A percentile compares a stretch with the other conserved stretches of the same genome.
Evolutionary conservation across 2,113 vertebrate species (phyloP).

Genomic region (Dolichotis patagonum): DNA sequence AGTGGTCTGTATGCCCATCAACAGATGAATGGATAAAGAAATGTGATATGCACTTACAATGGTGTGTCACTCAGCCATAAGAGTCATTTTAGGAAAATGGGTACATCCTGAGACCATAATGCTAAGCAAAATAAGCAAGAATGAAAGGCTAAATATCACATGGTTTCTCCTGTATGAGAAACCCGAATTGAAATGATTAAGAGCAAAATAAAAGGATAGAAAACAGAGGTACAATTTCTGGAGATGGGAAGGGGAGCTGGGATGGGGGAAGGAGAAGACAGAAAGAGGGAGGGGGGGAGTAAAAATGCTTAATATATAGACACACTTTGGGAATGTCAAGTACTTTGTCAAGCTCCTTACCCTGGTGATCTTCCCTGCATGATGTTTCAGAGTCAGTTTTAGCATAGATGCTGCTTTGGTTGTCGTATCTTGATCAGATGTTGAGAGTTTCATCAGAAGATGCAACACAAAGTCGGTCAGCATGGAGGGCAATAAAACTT

Average conservation of each 20-base stretch:
- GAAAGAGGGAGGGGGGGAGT: background rate
- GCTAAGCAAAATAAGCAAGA: background rate
- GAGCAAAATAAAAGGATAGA: background rate
- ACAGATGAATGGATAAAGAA: background rate
- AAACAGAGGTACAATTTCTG: background rate
- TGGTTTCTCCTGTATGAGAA: background rate
- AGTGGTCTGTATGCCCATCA: background rate
- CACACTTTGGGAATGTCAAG: background rate
- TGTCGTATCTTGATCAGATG: accelerated
- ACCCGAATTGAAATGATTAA: background rate
- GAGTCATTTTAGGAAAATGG: background rate
- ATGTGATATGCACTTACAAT: background rate
- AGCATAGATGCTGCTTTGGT: slow-evolving; percentile 34
- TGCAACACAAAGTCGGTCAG: slow-evolving; percentile 74
- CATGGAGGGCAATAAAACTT: slow-evolving; percentile 26
- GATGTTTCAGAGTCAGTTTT: slow-evolving; percentile 28
- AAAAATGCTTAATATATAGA: background rate
- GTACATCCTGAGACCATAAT: background rate
- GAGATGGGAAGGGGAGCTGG: background rate
- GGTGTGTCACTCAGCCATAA: background rate
- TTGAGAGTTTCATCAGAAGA: slow-evolving; percentile 65
- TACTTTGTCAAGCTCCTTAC: slow-evolving; percentile 21
- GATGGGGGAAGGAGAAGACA: background rate
- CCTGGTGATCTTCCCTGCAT: slow-evolving; percentile 65
- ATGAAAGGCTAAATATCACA: background rate